Evolutionary conservation across 1,140 invertebrate species (phyloP).

Genomic region (Planococcus citri): DNA sequence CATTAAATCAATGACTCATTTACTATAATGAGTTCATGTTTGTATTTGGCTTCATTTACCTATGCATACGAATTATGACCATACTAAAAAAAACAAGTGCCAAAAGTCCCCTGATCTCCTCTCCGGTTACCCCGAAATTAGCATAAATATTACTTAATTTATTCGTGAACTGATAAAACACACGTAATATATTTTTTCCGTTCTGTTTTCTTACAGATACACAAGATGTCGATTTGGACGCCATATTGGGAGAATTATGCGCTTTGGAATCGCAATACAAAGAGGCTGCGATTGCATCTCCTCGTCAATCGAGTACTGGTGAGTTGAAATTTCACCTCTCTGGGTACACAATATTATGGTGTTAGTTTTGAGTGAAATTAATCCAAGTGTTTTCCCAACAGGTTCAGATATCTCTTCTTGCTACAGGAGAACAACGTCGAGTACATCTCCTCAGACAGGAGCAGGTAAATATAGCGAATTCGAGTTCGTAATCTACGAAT

Average conservation of each 20-base stretch:
- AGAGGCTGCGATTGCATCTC: conserved; percentile 30
- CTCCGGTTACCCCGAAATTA: too few species aligned
- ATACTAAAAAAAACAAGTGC: too few species aligned
- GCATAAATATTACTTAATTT: too few species aligned
- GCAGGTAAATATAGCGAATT: conserved; percentile 1
- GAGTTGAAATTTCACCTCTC: not conserved
- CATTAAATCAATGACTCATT: too few species aligned
- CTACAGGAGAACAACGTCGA: conserved; percentile 3
- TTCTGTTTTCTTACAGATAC: conserved; percentile 49
- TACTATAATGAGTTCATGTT: too few species aligned
- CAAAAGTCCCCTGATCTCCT: too few species aligned
- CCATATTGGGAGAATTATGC: conserved; percentile 85
- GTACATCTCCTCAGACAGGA: not conserved
- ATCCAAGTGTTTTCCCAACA: not conserved
- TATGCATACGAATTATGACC: too few species aligned
- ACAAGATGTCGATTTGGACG: conserved; percentile 89
- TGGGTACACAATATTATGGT: not conserved
- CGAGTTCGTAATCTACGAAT: too few species aligned
- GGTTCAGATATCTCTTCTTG: conserved; percentile 9
- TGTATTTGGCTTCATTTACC: too few species aligned
- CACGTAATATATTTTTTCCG: too few species aligned
- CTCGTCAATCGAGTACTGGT: conserved; percentile 1
- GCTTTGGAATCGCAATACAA: conserved; percentile 74
- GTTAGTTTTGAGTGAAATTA: not conserved
- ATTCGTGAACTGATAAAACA: too few species aligned